These are phyloP conservation scores for Stenopsyche tienmushanensis DNA, from an alignment of 1,140 invertebrate genomes.

Conservation along the genomic window DNA sequence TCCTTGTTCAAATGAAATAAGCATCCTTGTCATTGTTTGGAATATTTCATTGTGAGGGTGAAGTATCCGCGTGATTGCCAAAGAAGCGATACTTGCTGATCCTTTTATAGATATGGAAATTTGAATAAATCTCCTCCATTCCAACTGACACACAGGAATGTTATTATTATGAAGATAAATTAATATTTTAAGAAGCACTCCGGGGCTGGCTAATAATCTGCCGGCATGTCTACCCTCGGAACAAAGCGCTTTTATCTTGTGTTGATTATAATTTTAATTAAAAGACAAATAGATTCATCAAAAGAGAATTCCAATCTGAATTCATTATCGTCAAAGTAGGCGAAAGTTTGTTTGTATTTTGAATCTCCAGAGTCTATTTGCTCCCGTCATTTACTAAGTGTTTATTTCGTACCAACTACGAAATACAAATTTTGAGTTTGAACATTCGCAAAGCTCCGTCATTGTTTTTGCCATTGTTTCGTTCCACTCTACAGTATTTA, in stretches of 20 bases:
- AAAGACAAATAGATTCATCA: constrained; percentile 33
- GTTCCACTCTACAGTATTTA: too few relatives aligned
- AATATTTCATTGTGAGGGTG: constrained; percentile 7
- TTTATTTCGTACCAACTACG: constrained; percentile 14
- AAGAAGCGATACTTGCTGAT: not conserved
- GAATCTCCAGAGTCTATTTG: constrained; percentile 22
- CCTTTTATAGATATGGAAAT: not conserved
- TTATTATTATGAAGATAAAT: constrained; percentile 22
- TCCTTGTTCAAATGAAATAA: too few relatives aligned
- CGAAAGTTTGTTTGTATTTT: constrained; percentile 18
- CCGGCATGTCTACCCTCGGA: constrained; percentile 14
- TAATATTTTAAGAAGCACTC: constrained; percentile 27
- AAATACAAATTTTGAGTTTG: constrained; percentile 19
- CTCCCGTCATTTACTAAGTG: constrained; percentile 14
- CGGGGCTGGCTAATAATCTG: constrained; percentile 20
- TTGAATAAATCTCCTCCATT: not conserved
- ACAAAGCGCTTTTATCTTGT: constrained; percentile 28
- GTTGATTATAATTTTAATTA: constrained; percentile 33
- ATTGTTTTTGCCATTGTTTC: too few relatives aligned
- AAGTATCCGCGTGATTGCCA: constrained; percentile 8
- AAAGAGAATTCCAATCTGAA: constrained; percentile 32
- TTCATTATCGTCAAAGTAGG: constrained; percentile 29
- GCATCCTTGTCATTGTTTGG: too few relatives aligned
- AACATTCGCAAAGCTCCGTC: too few relatives aligned
- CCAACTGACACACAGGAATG: constrained; percentile 1